Base-by-base conservation (phyloP, 2,888 invertebrate species). In the Pherbina coryleti region DNA sequence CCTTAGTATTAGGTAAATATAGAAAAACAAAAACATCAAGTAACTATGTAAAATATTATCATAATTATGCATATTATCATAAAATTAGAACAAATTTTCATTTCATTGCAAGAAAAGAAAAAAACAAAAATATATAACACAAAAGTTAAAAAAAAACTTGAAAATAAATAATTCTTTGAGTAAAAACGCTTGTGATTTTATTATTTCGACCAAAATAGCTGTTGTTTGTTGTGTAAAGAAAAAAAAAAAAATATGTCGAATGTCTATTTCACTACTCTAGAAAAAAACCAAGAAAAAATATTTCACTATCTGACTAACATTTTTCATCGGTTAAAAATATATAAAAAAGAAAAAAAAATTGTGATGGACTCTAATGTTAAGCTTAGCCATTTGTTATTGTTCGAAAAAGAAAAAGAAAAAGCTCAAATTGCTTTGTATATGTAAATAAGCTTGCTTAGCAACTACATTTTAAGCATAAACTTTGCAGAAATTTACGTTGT, bases 111-210 rank as follows among this genome's bases (percentile, higher is more conserved):
- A 31, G 28, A 62, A 28, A 62, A n/a, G n/a, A n/a, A 66, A 17
- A 31, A 66, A 7, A n/a, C 8, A 66, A 17, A 14, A 49, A 67
- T 3, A 67, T 67, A 44, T 22, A 51, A 44, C 53, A 64, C 62
- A 75, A 28, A 55, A 72, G 22, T 49, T 17, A 74, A 55, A 28
- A 14, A 49, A 57, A 57, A 74, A 22, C 11, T 72, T 28, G 17
- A 67, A 70, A 74, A 74, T 75, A 78, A 72, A 77, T 77, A 85
- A 86, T 88, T 89, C 89, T 89, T 89, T 89, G 89, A 89, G 86
- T 89, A 89, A 89, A 89, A 89, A 89, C 89, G 89, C 89, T 89
- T 89, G 89, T 88, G 86, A 88, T 84, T 86, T 86, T 85, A 82
- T 83, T 84, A 78, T 80, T 81, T 79, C 37, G 55, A 55, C 69